Evolutionary conservation across 2,888 invertebrate genomes (phyloP).

Genomic region (Tipula vernalis): DNA sequence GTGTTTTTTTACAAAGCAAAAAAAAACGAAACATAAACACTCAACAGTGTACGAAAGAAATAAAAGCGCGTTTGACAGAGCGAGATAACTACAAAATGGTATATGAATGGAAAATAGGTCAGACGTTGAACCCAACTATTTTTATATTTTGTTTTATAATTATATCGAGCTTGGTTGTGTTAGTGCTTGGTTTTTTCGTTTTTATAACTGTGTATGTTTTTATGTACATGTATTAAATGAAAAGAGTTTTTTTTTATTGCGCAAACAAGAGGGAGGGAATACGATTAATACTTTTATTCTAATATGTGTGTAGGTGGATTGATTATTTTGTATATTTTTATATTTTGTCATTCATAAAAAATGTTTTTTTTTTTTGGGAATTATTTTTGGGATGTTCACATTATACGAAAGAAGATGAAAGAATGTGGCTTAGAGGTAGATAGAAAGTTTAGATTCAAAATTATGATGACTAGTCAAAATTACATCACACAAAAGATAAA

Average conservation of each 20-base stretch:
- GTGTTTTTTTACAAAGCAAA: not conserved
- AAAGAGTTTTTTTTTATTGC: not conserved
- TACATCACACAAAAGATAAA: not conserved
- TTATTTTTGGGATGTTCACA: not conserved
- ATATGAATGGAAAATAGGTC: not conserved
- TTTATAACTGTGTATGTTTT: not conserved
- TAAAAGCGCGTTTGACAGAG: not conserved
- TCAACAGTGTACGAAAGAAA: not conserved
- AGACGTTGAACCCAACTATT: constrained; percentile 4
- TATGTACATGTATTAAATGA: not conserved
- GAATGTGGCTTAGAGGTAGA: not conserved
- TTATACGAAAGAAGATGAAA: not conserved
- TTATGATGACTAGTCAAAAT: not conserved
- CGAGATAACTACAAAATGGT: not conserved
- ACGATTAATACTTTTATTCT: not conserved
- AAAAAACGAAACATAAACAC: not conserved
- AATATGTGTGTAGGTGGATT: not conserved
- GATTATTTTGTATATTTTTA: not conserved
- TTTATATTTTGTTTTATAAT: not conserved
- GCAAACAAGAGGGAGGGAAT: not conserved
- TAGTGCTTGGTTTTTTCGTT: not conserved
- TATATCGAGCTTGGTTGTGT: not conserved
- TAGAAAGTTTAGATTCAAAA: not conserved
- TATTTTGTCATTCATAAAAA: not conserved
- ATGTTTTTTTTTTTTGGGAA: not conserved